These are phyloP conservation scores for Pteronotus mesoamericanus DNA, from an alignment of 2,797 vertebrate species.

Conservation along the genomic window DNA sequence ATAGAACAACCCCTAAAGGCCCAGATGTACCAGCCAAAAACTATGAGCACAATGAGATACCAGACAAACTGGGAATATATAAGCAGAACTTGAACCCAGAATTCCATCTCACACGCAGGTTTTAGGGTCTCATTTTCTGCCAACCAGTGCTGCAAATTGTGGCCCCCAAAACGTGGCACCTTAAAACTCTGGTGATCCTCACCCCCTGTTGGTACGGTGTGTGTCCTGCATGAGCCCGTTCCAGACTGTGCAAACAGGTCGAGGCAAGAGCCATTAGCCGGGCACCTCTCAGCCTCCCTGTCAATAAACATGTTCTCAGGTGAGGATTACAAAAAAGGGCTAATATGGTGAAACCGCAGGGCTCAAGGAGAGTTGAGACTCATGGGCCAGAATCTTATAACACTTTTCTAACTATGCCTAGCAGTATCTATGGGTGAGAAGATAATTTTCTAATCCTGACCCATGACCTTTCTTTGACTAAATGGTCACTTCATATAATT, in stretches of 20 bases:
- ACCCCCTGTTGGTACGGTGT: too few relatives aligned
- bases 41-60: neutral
- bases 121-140: neutral
- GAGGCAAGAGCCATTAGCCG: too few relatives aligned
- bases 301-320: neutral
- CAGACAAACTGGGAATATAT: neutral
- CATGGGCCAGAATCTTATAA: neutral
- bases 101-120: neutral
- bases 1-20: neutral
- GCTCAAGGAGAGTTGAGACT: neutral
- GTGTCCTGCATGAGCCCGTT: neutral
- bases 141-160: neutral
- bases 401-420: neutral
- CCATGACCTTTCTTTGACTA: constrained; percentile 44
- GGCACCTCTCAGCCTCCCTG: neutral
- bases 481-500: constrained; percentile 38
- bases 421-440: neutral
- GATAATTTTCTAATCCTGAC: constrained; percentile 20
- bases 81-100: neutral
- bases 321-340: neutral
- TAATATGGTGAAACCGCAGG: neutral
- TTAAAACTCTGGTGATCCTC: neutral
- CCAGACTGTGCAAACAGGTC: neutral
- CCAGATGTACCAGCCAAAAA: neutral
- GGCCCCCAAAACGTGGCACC: too few relatives aligned